Percentiles rank a stretch among this genome's conserved stretches.
These are phyloP conservation scores for Lepidochrysops patricia DNA, from an alignment of 2,888 invertebrate species.

Conservation along the genomic window DNA sequence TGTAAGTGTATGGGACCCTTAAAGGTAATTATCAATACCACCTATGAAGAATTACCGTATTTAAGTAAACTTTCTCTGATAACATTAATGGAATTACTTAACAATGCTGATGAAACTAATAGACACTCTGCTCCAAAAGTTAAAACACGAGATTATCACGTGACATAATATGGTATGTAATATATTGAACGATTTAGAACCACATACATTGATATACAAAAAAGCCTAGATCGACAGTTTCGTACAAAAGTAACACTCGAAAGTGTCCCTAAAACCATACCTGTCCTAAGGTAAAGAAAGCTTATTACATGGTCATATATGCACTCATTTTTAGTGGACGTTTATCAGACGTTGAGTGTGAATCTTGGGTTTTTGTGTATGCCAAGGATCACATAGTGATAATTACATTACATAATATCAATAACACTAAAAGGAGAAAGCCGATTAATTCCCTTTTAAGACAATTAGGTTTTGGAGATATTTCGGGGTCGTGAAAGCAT, in stretches of 20 bases:
- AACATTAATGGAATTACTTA: background rate
- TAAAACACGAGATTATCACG: too few relatives aligned
- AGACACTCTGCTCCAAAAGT: background rate
- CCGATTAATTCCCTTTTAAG: background rate
- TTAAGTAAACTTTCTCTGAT: background rate
- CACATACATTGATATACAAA: too few relatives aligned
- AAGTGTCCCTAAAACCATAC: too few relatives aligned
- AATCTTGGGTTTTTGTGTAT: too few relatives aligned
- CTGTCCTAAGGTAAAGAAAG: too few relatives aligned
- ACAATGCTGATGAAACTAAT: background rate
- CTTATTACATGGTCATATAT: too few relatives aligned
- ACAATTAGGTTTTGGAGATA: background rate
- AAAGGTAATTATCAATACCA: too few relatives aligned
- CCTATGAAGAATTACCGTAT: background rate
- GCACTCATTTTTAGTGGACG: too few relatives aligned
- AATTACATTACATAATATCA: background rate
- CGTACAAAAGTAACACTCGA: too few relatives aligned
- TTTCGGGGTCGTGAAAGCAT: background rate
- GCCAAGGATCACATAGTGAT: background rate
- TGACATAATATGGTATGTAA: background rate
- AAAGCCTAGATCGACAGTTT: too few relatives aligned
- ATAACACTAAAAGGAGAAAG: slow-evolving; percentile 6
- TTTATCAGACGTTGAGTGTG: too few relatives aligned
- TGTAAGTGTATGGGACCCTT: too few relatives aligned
- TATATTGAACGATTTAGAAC: background rate